A percentile compares a stretch with the other conserved stretches of the same genome.
These are phyloP conservation scores for Caenorhabditis virilis DNA, from an alignment of 2,888 invertebrate genomes.

Conservation along the genomic window DNA sequence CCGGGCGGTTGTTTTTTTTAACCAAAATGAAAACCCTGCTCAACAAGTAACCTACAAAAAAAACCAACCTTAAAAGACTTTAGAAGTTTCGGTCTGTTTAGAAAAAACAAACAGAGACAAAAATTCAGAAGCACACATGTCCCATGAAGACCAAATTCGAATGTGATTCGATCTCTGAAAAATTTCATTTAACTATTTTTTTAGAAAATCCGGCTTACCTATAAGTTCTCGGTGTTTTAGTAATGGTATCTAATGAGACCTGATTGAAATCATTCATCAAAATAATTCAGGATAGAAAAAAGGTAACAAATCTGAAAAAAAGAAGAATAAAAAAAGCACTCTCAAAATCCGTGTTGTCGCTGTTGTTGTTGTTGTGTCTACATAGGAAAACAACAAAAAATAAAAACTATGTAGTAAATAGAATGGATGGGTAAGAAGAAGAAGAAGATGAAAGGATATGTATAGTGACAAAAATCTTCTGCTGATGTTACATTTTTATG, in stretches of 20 bases:
- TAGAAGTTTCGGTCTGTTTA: slow-evolving; percentile 18
- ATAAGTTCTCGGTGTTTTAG: slow-evolving; percentile 24
- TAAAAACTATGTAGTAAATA: too few species aligned
- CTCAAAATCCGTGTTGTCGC: too few species aligned
- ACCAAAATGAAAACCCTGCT: neutral
- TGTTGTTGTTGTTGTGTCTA: too few species aligned
- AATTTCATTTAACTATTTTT: neutral
- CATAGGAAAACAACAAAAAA: too few species aligned
- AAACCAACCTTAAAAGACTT: slow-evolving; percentile 24
- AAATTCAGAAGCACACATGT: slow-evolving; percentile 31
- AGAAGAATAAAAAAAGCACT: too few species aligned
- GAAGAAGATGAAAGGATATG: too few species aligned
- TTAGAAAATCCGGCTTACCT: slow-evolving; percentile 11
- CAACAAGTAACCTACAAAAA: too few species aligned
- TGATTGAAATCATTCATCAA: slow-evolving; percentile 1
- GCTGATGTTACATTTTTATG: too few species aligned
- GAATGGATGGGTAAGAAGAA: too few species aligned
- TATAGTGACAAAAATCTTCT: too few species aligned
- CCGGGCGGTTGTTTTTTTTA: neutral
- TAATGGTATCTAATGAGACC: slow-evolving; percentile 15
- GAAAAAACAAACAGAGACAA: slow-evolving; percentile 22
- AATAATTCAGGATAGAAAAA: neutral
- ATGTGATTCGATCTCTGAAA: slow-evolving; percentile 35
- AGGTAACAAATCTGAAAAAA: too few species aligned
- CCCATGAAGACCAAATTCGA: slow-evolving; percentile 27